Base-by-base conservation (phyloP, 2,113 vertebrate species). In the Dermatemys mawii region DNA sequence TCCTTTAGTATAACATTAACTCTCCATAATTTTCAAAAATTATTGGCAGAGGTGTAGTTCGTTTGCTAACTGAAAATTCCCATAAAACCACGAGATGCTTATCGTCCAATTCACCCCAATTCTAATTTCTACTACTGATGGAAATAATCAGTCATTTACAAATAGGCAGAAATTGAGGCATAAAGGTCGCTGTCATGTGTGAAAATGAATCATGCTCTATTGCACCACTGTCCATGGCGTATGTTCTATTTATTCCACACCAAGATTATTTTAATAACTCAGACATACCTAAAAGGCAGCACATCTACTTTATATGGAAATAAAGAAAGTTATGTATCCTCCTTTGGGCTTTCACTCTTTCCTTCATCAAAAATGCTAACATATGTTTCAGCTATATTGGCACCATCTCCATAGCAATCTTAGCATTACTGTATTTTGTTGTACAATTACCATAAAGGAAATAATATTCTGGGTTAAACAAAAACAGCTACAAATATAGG, bases 201-300 rank as follows among this genome's bases (percentile, higher is more conserved):
- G 79, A 76, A 91, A 88, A 96, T 90, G 84, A 96, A 96, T 96
- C 96, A 94, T 21, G 27, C 41, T 35, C 70, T 38, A 35, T 35
- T 8, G 54, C 29, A 86, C n/a, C 54, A 78, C 38, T 90, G 93
- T 44, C 85, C 63, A n/a, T 50, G 67, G 70, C 53, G 78, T 27
- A 55, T 60, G 67, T 6, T 90, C 49, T 85, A 94, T 90, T 90
- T 94, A 83, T 73, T 81, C n/a, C 63, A 88, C 78, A 87, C 1
- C 12, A 93, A 89, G 5, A 70, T 78, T 4, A 90, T 55, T 46
- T 53, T 92, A 89, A 93, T 93, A 88, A 89, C 80, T 95, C 48
- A 70, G 14, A 44, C 41, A 78, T 29, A 94, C 73, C 19, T 87
- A 49, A 80, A 82, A 89, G 11, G n/a, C 50, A 88, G 26, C 4